These are phyloP conservation scores for Seladonia tumulorum DNA, from an alignment of 2,888 invertebrate genomes.

Conservation along the genomic window DNA sequence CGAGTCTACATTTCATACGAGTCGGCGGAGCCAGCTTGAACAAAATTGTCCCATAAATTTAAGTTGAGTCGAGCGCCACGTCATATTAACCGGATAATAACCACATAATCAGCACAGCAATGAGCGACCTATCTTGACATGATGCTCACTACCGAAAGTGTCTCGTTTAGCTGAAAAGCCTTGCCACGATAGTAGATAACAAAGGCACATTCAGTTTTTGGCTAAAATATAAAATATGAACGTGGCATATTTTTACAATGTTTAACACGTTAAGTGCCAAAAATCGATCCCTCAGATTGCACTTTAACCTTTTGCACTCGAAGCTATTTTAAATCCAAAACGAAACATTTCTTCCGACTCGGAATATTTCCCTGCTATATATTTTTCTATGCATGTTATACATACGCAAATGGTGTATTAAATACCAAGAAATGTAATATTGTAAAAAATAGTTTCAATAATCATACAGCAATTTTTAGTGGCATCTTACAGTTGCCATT, in stretches of 20 bases:
- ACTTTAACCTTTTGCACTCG: too few species aligned
- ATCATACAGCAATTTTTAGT: too few species aligned
- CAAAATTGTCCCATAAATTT: neutral
- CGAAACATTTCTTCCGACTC: too few species aligned
- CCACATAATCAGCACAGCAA: neutral
- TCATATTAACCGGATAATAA: constrained; percentile 25
- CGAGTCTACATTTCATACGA: neutral
- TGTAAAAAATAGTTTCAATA: too few species aligned
- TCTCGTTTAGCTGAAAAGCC: neutral
- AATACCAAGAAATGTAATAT: too few species aligned
- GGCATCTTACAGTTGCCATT: too few species aligned
- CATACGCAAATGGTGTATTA: too few species aligned
- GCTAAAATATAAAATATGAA: neutral
- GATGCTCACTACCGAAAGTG: neutral
- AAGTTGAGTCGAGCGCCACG: neutral
- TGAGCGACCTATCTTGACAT: constrained; percentile 9
- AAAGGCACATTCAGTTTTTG: neutral
- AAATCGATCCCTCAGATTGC: too few species aligned
- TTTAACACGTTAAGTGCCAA: too few species aligned
- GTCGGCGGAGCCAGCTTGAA: neutral
- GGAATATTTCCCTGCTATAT: too few species aligned
- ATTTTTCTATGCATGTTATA: too few species aligned
- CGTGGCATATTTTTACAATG: neutral
- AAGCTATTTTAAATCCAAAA: too few species aligned
- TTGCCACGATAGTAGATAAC: neutral